Conservation (phyloP, 2,888 invertebrate species). For the Cryptus armator region DNA sequence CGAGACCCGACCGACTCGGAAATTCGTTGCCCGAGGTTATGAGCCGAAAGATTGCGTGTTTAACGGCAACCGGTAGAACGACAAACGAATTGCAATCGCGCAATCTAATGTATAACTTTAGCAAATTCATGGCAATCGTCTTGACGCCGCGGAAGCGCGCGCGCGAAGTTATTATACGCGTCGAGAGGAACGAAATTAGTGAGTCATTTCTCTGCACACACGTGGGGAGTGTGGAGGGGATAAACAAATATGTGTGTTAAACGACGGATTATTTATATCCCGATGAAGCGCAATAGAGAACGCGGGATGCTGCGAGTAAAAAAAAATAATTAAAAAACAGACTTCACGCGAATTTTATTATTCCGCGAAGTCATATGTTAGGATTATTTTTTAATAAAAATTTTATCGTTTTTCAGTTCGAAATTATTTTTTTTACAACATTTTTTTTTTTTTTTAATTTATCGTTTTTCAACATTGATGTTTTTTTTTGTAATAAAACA, state of each 20-base stretch:
- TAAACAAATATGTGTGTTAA: conserved; percentile 50
- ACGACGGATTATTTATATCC: conserved; percentile 49
- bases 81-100: conserved; percentile 18
- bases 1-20: conserved; percentile 52
- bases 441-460: no score
- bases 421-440: no score
- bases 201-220: conserved; percentile 49
- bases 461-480: no score
- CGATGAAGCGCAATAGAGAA: not conserved
- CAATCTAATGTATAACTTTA: conserved; percentile 32
- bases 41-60: conserved; percentile 61
- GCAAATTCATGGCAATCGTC: conserved; percentile 45
- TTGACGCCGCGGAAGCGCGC: conserved; percentile 29
- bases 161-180: conserved; percentile 19
- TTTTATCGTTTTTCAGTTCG: no score
- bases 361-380: not conserved
- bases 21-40: conserved; percentile 76
- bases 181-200: conserved; percentile 35
- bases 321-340: not conserved
- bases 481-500: no score
- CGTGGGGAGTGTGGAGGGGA: conserved; percentile 28
- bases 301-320: not conserved
- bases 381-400: no score
- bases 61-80: conserved; percentile 15
- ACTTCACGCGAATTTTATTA: not conserved